A percentile compares a stretch with the other conserved stretches of the same genome.
Evolutionary conservation across 2,113 vertebrate species (phyloP).

Genomic region (Euleptes europaea): DNA sequence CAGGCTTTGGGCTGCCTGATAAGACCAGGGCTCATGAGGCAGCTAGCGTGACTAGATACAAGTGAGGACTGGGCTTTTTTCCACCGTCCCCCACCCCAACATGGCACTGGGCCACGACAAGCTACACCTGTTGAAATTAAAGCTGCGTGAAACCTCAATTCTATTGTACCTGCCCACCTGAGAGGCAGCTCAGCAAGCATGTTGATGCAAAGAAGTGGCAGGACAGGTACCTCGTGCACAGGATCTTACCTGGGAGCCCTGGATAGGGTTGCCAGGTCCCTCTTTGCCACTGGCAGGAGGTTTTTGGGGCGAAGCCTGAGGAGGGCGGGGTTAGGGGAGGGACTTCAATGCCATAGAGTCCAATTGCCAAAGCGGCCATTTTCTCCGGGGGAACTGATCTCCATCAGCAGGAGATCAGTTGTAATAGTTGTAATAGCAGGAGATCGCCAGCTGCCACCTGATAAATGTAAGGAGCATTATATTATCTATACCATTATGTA

Average conservation of each 20-base stretch:
- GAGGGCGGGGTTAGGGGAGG: no score
- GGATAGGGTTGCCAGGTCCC: no score
- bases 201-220: not conserved
- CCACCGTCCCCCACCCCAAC: not conserved
- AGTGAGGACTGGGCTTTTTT: not conserved
- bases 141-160: not conserved
- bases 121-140: not conserved
- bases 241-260: not conserved
- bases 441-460: no score
- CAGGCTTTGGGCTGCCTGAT: not conserved
- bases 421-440: no score
- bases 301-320: no score
- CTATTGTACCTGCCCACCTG: not conserved
- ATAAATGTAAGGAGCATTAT: no score
- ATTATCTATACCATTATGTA: no score
- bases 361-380: no score
- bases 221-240: not conserved
- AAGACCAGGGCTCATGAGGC: not conserved
- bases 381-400: no score
- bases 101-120: not conserved
- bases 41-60: not conserved
- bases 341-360: no score
- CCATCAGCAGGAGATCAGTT: no score
- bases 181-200: not conserved
- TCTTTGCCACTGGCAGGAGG: no score